Evolutionary conservation across 2,113 vertebrate species (phyloP), one percentile per base, ranked within the genome.

Genomic region (Periophthalmodon schlosseri): DNA sequence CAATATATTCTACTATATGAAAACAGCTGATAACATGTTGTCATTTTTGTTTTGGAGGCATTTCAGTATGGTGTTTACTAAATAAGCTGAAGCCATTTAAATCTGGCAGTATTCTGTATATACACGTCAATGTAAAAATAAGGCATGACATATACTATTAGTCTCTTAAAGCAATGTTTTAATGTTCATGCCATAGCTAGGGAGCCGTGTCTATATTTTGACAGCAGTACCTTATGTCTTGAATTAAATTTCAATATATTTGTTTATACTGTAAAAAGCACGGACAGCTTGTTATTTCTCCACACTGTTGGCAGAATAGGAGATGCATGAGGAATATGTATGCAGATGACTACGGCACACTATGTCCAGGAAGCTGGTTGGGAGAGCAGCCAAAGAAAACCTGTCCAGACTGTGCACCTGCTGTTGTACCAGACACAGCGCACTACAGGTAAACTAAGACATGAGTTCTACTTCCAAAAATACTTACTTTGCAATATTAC

Each of bases 301-400:
- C 56, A 61, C 14, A 28, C 58, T 28, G 23, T 15, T 61, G 58
- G 11, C 58, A 61, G 58, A 15, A 33, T 5, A 16, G 24, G 13
- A 14, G 23, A 23, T 33, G 23, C 23, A 61, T 33, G 24, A 16
- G 58, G 24, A 24, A 33, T 33, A 28, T 16, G 5, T 33, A 33
- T 60, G 58, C 24, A 21, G 58, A 24, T 28, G 23, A 61, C 58
- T 21, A 21, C 21, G 12, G 16, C 50, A 5, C 39, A 10, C 39
- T 57, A 57, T 11, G 54, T 57, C 54, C 54, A 57, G 54, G 54
- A n/a, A 57, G 54, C 39, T 33, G 58, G 28, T 61, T 61, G 58
- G 58, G 58, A 24, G 23, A 4, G 14, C 3, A 13, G 58, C 58
- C 23, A 61, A 61, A 61, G 28, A 10, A 57, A 57, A 14, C 23